Evolutionary conservation across 2,797 vertebrate species (phyloP).

Genomic region (Bufotes viridis): DNA sequence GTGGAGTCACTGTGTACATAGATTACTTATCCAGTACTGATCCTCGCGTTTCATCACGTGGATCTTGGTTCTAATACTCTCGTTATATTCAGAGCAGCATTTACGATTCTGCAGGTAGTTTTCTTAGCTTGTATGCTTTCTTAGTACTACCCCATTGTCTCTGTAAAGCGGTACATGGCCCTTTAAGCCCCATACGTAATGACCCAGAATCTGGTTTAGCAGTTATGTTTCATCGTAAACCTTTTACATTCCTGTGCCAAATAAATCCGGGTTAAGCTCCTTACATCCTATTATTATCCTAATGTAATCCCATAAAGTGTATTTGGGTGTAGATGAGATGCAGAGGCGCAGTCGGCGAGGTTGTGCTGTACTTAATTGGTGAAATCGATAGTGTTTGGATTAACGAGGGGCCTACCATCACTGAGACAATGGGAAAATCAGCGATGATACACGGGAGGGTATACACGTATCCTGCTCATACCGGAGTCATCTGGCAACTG

Average conservation of each 20-base stretch:
- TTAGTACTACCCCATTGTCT: not conserved
- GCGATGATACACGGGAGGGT: not conserved
- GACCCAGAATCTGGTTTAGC: not conserved
- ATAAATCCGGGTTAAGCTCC: conserved; percentile 39
- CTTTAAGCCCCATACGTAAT: not conserved
- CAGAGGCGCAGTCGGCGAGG: not conserved
- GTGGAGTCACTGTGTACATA: no score
- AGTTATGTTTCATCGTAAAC: not conserved
- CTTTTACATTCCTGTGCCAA: not conserved
- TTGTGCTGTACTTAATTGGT: conserved; percentile 13
- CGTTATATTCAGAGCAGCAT: not conserved
- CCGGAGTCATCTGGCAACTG: not conserved
- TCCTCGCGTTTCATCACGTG: no score
- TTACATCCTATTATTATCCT: conserved; percentile 26
- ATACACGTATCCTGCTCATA: not conserved
- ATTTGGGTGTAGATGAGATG: conserved; percentile 16
- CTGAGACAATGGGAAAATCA: not conserved
- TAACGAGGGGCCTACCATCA: not conserved
- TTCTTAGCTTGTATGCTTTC: not conserved
- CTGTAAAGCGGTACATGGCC: no score
- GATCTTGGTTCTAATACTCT: not conserved
- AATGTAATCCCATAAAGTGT: conserved; percentile 35
- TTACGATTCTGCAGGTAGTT: not conserved
- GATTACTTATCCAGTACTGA: no score
- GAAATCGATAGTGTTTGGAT: conserved; percentile 20